Evolutionary conservation across 2,888 invertebrate genomes (phyloP).

Genomic region (Petrolisthes manimaculis): DNA sequence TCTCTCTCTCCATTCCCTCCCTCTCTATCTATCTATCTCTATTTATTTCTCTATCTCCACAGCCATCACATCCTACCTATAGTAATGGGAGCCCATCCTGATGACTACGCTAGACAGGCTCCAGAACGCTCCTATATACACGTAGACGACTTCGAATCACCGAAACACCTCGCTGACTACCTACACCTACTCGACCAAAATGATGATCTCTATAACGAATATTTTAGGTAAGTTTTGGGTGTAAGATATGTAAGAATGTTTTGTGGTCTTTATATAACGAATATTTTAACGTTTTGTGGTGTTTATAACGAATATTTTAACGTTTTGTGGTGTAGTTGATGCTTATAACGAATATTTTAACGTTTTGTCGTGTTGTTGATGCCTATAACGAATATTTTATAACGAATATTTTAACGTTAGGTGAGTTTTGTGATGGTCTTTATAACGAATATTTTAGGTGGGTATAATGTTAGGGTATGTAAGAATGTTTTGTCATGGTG

Average conservation of each 20-base stretch:
- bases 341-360: too few species aligned
- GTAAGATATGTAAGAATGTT: too few species aligned
- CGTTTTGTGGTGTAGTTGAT: too few species aligned
- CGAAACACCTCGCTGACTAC: slow-evolving; percentile 88
- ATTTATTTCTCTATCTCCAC: slow-evolving; percentile 69
- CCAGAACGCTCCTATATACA: slow-evolving; percentile 94
- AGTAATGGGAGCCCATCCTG: slow-evolving; percentile 94
- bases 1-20: slow-evolving; percentile 9
- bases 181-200: slow-evolving; percentile 86
- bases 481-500: too few species aligned
- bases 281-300: too few species aligned
- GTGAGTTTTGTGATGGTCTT: slow-evolving; percentile 84
- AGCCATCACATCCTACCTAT: slow-evolving; percentile 90
- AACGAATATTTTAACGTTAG: too few species aligned
- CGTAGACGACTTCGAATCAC: slow-evolving; percentile 92
- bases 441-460: slow-evolving; percentile 84
- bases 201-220: slow-evolving; percentile 91
- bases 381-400: too few species aligned
- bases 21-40: too few species aligned
- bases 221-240: slow-evolving; percentile 70
- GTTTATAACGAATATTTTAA: too few species aligned
- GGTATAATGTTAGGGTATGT: too few species aligned
- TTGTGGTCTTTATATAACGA: too few species aligned
- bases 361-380: too few species aligned
- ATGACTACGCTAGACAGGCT: slow-evolving; percentile 89